Conservation (phyloP, 2,888 invertebrate genomes). For the Cyaniris semiargus region DNA sequence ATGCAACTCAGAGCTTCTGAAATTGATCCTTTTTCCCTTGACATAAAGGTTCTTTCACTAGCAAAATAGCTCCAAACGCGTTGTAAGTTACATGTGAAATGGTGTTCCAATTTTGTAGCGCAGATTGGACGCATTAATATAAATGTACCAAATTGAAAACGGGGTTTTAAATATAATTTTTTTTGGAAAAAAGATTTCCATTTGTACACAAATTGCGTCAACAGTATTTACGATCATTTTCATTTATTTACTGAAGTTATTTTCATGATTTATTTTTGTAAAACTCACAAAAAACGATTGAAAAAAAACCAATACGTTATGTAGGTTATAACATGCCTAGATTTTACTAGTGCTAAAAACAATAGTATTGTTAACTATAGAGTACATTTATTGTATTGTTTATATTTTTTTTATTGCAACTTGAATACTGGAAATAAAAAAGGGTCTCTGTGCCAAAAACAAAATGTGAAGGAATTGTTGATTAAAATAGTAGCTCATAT, state of each 20-base stretch:
- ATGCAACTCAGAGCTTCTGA: not conserved
- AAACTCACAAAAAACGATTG: not conserved
- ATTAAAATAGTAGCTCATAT: too few species aligned
- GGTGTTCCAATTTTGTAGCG: slow-evolving; percentile 21
- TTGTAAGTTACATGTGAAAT: not conserved
- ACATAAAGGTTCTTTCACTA: not conserved
- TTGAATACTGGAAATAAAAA: too few species aligned
- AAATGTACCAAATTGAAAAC: slow-evolving; percentile 28
- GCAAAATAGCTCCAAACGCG: not conserved
- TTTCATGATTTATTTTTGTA: not conserved
- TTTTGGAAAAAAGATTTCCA: not conserved
- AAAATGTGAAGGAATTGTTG: too few species aligned
- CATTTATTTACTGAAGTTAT: not conserved
- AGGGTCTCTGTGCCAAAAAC: too few species aligned
- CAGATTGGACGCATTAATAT: slow-evolving; percentile 23
- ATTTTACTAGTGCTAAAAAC: too few species aligned
- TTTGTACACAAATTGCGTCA: not conserved
- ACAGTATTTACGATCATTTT: not conserved
- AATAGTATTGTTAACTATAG: too few species aligned
- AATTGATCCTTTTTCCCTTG: not conserved
- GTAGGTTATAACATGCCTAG: too few species aligned
- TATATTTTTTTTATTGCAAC: too few species aligned
- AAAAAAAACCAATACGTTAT: not conserved
- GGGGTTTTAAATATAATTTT: slow-evolving; percentile 20
- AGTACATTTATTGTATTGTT: too few species aligned